Conservation (phyloP, 2,113 vertebrate genomes). For the Andinoacara biseriatus region DNA sequence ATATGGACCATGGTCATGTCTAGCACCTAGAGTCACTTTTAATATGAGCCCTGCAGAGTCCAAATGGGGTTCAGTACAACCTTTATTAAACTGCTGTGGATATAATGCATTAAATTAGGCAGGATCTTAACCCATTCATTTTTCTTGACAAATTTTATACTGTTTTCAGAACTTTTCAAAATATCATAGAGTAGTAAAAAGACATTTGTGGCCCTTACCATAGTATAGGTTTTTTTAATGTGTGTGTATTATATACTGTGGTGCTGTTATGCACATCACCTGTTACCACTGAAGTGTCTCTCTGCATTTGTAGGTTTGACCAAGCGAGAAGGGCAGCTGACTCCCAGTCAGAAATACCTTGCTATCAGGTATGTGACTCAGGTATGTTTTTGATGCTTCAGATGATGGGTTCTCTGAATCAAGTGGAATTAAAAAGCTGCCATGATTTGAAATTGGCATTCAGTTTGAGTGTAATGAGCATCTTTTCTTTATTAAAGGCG, state of each 20-base stretch:
- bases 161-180: not conserved
- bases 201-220: not conserved
- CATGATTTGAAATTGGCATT: not conserved
- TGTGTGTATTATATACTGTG: not conserved
- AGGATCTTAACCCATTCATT: not conserved
- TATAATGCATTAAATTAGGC: too few species aligned
- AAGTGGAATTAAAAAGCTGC: not conserved
- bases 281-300: not conserved
- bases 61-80: too few species aligned
- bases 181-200: not conserved
- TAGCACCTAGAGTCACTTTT: not conserved
- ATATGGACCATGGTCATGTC: not conserved
- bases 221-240: not conserved
- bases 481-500: slow-evolving; percentile 2
- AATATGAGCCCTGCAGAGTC: not conserved
- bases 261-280: not conserved
- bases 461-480: not conserved
- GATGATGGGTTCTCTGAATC: slow-evolving; percentile 20
- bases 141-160: not conserved
- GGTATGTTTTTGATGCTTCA: slow-evolving; percentile 79
- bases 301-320: slow-evolving; percentile 84
- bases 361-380: slow-evolving; percentile 92
- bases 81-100: not conserved
- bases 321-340: slow-evolving; percentile 90
- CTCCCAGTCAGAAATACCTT: slow-evolving; percentile 88